Evolutionary conservation across 1,140 invertebrate genomes (phyloP).

Genomic region (Cydia splendana): DNA sequence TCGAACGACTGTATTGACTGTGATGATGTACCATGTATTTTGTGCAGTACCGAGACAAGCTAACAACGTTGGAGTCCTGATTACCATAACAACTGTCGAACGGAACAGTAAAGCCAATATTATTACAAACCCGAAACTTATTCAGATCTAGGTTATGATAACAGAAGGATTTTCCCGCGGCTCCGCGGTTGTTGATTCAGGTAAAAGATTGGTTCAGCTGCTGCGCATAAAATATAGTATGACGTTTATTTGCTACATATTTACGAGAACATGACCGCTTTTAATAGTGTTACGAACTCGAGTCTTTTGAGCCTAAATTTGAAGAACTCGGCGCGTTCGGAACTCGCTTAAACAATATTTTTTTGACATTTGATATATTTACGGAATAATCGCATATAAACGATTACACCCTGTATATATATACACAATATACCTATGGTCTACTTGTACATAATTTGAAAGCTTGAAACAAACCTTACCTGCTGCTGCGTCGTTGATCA

Average conservation of each 20-base stretch:
- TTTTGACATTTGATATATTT: too few relatives aligned
- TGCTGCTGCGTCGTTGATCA: too few relatives aligned
- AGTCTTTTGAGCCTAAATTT: too few relatives aligned
- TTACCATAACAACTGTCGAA: slow-evolving; percentile 10
- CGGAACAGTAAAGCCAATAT: slow-evolving; percentile 23
- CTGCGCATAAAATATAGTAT: not conserved
- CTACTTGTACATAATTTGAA: too few relatives aligned
- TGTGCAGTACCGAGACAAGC: not conserved
- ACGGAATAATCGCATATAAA: too few relatives aligned
- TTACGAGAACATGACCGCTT: not conserved
- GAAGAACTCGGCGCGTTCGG: too few relatives aligned
- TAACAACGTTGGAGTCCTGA: not conserved
- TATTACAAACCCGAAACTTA: slow-evolving; percentile 24
- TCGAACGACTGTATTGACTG: too few relatives aligned
- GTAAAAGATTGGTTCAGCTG: slow-evolving; percentile 32
- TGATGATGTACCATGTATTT: not conserved
- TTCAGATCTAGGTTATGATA: slow-evolving; percentile 25
- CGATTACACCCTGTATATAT: too few relatives aligned
- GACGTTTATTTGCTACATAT: slow-evolving; percentile 13
- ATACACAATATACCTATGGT: too few relatives aligned
- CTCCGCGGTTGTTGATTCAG: slow-evolving; percentile 13
- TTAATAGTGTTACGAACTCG: not conserved
- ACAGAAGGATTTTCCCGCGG: slow-evolving; percentile 20
- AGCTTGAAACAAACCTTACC: too few relatives aligned
- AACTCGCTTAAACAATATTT: too few relatives aligned